These are phyloP conservation scores for Myopa testacea DNA, from an alignment of 2,888 invertebrate species.

Conservation along the genomic window DNA sequence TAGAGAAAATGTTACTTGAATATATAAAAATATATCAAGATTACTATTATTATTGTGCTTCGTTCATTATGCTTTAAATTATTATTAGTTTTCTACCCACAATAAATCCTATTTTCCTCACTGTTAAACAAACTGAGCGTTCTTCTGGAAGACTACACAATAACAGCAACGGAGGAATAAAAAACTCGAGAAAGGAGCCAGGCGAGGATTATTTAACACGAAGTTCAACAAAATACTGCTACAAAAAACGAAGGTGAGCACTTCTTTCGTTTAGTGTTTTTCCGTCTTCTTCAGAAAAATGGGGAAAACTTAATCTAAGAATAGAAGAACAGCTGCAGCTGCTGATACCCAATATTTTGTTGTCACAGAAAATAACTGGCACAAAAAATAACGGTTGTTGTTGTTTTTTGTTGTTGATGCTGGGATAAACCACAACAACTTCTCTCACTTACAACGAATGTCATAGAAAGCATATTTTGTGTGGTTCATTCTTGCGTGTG, in stretches of 20 bases:
- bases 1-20: too few relatives aligned
- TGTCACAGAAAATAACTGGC: too few relatives aligned
- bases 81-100: neutral
- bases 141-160: constrained; percentile 31
- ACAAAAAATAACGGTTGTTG: too few relatives aligned
- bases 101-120: neutral
- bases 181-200: too few relatives aligned
- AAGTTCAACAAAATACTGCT: too few relatives aligned
- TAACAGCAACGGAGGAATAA: too few relatives aligned
- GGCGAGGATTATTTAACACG: too few relatives aligned
- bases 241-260: constrained; percentile 5
- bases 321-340: neutral
- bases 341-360: neutral
- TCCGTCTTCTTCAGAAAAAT: neutral
- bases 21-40: neutral
- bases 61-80: neutral
- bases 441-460: too few relatives aligned
- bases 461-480: too few relatives aligned
- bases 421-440: too few relatives aligned
- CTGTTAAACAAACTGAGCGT: constrained; percentile 3
- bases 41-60: neutral
- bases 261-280: neutral
- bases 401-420: too few relatives aligned
- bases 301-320: neutral
- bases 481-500: neutral